A percentile compares a stretch with the other conserved stretches of the same genome.
Evolutionary conservation across 2,797 vertebrate genomes (phyloP).

Genomic region (Halcyon badia): DNA sequence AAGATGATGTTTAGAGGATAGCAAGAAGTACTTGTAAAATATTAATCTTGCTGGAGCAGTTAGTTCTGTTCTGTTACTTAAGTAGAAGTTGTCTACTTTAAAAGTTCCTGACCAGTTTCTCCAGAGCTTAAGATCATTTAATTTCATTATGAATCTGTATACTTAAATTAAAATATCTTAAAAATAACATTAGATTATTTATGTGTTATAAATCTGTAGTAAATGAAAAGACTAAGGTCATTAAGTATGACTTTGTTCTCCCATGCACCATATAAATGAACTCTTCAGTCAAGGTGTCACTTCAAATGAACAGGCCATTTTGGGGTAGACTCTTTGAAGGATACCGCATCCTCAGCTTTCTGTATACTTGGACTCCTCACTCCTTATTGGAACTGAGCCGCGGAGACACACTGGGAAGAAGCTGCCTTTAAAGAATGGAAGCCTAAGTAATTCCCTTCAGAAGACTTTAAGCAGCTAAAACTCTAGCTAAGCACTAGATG

Average conservation of each 20-base stretch:
- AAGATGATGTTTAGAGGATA: not conserved
- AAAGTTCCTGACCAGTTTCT: not conserved
- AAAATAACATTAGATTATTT: not conserved
- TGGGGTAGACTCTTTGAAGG: not conserved
- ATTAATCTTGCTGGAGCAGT: not conserved
- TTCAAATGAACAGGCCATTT: not conserved
- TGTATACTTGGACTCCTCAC: not conserved
- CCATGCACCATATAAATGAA: not conserved
- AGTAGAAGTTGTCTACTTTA: not conserved
- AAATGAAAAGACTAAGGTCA: not conserved
- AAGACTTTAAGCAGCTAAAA: not conserved
- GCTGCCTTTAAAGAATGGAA: not conserved
- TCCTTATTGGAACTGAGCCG: not conserved
- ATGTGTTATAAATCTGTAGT: not conserved
- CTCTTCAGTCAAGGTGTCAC: not conserved
- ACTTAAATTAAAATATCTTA: not conserved
- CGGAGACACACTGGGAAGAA: not conserved
- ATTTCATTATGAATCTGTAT: not conserved
- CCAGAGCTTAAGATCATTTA: fast-evolving
- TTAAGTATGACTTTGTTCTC: not conserved
- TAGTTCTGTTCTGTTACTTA: not conserved
- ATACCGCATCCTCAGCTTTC: not conserved
- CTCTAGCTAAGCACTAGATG: not conserved
- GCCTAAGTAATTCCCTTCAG: not conserved
- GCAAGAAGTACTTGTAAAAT: not conserved